phyloP scores from a whole-genome alignment of 2,113 vertebrate species.

The Bubo blakistoni region DNA sequence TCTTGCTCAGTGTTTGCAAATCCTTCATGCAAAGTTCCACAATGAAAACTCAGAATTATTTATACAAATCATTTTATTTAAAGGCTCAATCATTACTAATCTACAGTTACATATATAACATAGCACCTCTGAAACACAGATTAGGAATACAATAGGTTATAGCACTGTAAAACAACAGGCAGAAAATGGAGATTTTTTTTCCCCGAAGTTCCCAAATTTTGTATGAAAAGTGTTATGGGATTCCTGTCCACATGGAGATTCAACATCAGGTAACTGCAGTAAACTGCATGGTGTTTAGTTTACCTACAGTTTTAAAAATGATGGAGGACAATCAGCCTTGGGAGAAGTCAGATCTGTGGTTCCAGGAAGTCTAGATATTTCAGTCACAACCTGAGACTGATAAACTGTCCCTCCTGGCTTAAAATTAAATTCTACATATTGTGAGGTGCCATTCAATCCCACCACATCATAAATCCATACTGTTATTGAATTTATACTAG shows the following conservation, averaged over 20 bases:
- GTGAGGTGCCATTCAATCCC: background rate
- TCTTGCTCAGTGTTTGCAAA: background rate
- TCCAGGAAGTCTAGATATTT: background rate
- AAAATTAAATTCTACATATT: background rate
- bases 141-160: background rate
- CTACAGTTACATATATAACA: background rate
- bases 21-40: background rate
- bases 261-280: background rate
- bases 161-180: background rate
- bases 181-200: background rate
- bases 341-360: background rate
- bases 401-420: background rate
- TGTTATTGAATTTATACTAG: background rate
- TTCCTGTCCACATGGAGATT: background rate
- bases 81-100: background rate
- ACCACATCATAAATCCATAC: background rate
- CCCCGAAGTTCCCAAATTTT: background rate
- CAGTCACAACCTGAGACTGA: background rate
- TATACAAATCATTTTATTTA: background rate
- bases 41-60: background rate
- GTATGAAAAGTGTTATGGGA: background rate
- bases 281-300: background rate
- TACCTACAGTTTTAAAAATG: background rate
- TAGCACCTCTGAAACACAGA: background rate
- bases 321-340: background rate